phyloP scores from a whole-genome alignment of 2,113 vertebrate species.

The Noctilio leporinus region DNA sequence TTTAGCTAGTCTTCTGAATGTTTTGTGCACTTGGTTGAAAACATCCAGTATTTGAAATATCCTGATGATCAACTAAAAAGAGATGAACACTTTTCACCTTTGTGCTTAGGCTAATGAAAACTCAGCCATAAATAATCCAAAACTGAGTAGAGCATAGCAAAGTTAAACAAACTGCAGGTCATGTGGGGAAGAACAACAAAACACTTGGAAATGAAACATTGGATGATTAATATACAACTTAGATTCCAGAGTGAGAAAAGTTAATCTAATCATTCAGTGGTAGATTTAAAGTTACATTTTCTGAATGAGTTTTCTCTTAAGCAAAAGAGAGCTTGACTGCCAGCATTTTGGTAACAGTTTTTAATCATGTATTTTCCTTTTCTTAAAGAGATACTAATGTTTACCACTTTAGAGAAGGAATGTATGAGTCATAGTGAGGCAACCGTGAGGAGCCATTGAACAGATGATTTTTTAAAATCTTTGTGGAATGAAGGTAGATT shows the following conservation, averaged over 20 bases:
- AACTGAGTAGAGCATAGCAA: not conserved
- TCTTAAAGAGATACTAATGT: not conserved
- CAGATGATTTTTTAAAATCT: not conserved
- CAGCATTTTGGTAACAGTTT: not conserved
- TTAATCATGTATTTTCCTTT: conserved; percentile 10
- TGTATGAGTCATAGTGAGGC: not conserved
- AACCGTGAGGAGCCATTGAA: not conserved
- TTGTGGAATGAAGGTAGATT: not conserved
- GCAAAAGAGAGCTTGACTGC: not conserved
- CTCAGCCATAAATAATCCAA: not conserved
- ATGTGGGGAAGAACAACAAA: not conserved
- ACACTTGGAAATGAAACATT: not conserved
- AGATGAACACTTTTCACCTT: not conserved
- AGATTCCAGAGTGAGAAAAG: not conserved
- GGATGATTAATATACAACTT: not conserved
- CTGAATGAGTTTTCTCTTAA: not conserved
- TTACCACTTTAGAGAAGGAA: conserved; percentile 11
- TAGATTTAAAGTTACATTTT: not conserved
- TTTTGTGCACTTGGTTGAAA: not conserved
- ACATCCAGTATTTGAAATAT: conserved; percentile 9
- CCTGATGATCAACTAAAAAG: not conserved
- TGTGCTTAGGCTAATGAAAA: not conserved
- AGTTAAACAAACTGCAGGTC: not conserved
- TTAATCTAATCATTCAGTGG: not conserved
- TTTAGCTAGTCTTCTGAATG: not conserved